Base-by-base conservation (phyloP, 2,113 vertebrate genomes). In the Zosterops hypoxanthus region DNA sequence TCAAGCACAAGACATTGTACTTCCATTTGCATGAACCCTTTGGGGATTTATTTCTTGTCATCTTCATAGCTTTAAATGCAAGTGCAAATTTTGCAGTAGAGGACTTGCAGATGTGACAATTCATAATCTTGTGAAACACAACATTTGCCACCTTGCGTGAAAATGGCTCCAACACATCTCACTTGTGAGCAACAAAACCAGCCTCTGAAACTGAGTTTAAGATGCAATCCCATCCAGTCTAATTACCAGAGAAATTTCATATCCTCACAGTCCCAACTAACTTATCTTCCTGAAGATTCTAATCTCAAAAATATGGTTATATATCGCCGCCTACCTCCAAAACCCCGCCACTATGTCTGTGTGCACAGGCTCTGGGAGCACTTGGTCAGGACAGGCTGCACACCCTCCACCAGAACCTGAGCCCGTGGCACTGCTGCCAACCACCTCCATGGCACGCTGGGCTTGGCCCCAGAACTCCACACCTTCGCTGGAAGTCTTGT, bases 251-350 rank as follows among this genome's bases (percentile, higher is more conserved):
- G 57, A 72, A 41, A 16, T 71, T 81, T 90, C 85, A 46, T 24
- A 72, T 14, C 53, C 80, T 81, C 82, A 57, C 76, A 41, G 57
- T 25, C 82, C 91, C 78, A 92, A 86, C 81, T 46, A 89, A 85
- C 68, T 75, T 72, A 88, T 91, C 63, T 66, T 88, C 66, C 77
- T 79, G 70, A 49, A 85, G 85, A 86, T 71, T 79, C 81, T 91
- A 91, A 92, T 97, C 95, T 97, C 95, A 95, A 96, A 97, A 95
- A 63, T 44, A 86, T 42, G 88, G 91, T 93, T 94, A 87, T 86
- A 89, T 92, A 86, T 92, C 80, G 94, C 86, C 90, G 83, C 95
- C 96, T 94, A 95, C 84, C 96, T 95, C 77, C 72, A 91, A 63
- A 72, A 79, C 36, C 12, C 72, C 42, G 91, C 68, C 93, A 96